Evolutionary conservation across 2,113 vertebrate genomes (phyloP), one percentile per base, ranked within the genome.

Genomic region (Psettodes erumei): DNA sequence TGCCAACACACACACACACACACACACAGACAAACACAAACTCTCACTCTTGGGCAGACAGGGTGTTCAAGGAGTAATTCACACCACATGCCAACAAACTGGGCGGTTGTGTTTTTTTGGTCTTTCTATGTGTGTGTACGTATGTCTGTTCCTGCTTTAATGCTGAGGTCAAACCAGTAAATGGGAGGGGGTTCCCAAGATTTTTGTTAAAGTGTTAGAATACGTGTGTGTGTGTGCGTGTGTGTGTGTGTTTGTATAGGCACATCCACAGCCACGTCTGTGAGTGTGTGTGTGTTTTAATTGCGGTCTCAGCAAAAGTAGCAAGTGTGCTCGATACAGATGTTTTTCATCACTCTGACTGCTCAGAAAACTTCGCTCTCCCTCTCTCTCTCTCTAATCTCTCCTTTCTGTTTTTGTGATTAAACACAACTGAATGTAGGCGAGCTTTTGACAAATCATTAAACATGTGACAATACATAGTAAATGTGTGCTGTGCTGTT

Each of bases 51-150:
- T 40, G 78, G 78, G 86, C 86, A 92, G 91, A 92, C 89, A 75
- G 77, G 75, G 91, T 88, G 86, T 93, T 90, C 84, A 79, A 83
- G 86, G 75, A 86, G 86, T 95, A 94, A 94, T 95, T 93, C 90
- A 91, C 93, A 93, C 92, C 94, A 94, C 91, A 93, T 94, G 93
- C 87, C 90, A 88, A 90, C 88, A 82, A 90, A 90, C 89, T 89
- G 90, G 87, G 89, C 89, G 85, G 90, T 89, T 91, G 74, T 90
- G 83, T 90, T 88, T 89, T 85, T 85, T 82, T 82, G 47, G 23
- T 56, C 25, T 67, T n/a, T 45, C 11, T 56, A 15, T 71, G 61
- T 58, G 69, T 80, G 28, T 73, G 48, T 73, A 68, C 68, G 59
- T 83, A 4, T 70, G 78, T 71, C 61, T 91, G 83, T 64, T 79